Base-by-base conservation (phyloP, 2,113 vertebrate genomes). In the Ciconia maguari region DNA sequence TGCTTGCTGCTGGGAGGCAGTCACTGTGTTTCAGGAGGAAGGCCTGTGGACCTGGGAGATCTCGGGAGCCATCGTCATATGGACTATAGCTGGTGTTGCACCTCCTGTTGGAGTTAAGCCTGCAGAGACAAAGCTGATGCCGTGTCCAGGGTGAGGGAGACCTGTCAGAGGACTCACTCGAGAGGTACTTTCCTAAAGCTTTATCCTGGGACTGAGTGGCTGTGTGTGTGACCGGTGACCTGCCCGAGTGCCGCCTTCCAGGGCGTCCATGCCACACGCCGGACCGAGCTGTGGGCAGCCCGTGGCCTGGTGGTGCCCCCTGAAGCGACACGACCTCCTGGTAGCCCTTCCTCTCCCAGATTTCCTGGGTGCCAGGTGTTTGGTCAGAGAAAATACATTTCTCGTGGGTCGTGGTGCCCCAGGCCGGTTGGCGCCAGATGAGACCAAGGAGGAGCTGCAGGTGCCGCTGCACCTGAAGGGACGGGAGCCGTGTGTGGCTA, bases 401-500 rank as follows among this genome's bases (percentile, higher is more conserved):
- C 30, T 44, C 19, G 2, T 27, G 51, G 51, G 32, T 58, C 0
- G 1, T 18, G 32, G 49, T 1, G 1, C 27, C 49, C 49, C 21
- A 6, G 46, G 18, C 11, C 4, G 3, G 3, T 48, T 42, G 41
- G 64, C 30, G 48, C 8, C 20, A 7, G 41, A 3, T 13, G 22
- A 48, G 55, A 48, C 55, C 41, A 21, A 20, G 55, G 27, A 38
- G 13, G 41, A n/a, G 55, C 22, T 16, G 4, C 2, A 9, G 13
- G 55, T 30, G 74, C 46, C 26, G 5, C 42, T 27, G n/a, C 5
- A 3, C 44, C 36, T 5, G 8, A 25, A 38, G 34, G 48, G 27
- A 7, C 2, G 5, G 38, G 36, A 22, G n/a, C 36, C 1, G 0
- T 1, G 1, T 3, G 6, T 20, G 29, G 19, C 49, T 34, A 5